These are phyloP conservation scores for Taenioides sp. DNA, from an alignment of 2,797 vertebrate genomes.

Conservation along the genomic window DNA sequence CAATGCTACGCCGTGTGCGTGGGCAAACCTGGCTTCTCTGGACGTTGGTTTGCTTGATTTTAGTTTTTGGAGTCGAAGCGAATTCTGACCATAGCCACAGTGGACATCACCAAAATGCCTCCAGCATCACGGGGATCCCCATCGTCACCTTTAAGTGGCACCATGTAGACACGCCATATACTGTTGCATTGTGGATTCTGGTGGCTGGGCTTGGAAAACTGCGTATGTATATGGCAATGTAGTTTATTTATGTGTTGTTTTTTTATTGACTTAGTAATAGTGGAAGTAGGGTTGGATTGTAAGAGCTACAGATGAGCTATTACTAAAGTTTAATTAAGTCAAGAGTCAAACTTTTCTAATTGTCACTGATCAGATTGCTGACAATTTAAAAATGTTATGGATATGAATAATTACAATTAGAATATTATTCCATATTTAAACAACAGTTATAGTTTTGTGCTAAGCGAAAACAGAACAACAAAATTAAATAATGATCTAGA, in stretches of 20 bases:
- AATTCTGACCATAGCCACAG: neutral
- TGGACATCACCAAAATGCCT: slow-evolving; percentile 11
- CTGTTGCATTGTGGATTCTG: slow-evolving; percentile 70
- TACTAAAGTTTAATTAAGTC: too few relatives aligned
- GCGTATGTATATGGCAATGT: slow-evolving; percentile 58
- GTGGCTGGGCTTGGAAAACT: slow-evolving; percentile 70
- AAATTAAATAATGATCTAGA: too few relatives aligned
- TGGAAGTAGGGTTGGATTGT: too few relatives aligned
- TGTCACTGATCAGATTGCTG: too few relatives aligned
- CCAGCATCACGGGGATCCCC: slow-evolving; percentile 47
- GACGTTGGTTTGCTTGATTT: slow-evolving; percentile 38
- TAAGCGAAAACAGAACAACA: too few relatives aligned
- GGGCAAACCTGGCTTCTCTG: slow-evolving; percentile 35
- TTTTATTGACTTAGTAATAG: too few relatives aligned
- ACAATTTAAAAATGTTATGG: too few relatives aligned
- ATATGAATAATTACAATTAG: too few relatives aligned
- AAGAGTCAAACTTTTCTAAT: too few relatives aligned
- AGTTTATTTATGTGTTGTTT: neutral
- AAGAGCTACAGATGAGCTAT: too few relatives aligned
- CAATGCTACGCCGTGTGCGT: slow-evolving; percentile 41
- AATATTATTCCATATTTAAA: too few relatives aligned
- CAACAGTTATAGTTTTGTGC: too few relatives aligned
- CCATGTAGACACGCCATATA: slow-evolving; percentile 66
- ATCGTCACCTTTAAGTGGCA: slow-evolving; percentile 72
- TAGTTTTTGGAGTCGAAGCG: slow-evolving; percentile 14